Percentiles rank a stretch among this genome's conserved stretches.
Conservation (phyloP, 2,797 vertebrate genomes). For the Eleutherodactylus coqui region DNA sequence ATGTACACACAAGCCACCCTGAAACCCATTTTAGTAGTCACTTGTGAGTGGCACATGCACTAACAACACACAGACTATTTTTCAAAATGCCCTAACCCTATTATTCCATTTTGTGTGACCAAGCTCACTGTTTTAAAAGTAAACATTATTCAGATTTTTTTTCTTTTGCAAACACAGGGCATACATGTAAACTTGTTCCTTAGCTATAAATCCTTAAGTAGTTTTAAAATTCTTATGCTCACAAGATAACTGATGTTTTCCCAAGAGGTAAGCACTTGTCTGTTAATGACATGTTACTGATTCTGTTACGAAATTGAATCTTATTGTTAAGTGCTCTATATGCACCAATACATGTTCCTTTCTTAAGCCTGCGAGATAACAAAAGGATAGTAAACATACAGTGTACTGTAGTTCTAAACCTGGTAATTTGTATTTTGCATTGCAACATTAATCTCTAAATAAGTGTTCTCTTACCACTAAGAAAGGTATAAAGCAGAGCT, state of each 20-base stretch:
- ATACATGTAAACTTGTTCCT: slow-evolving; percentile 12
- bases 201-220: slow-evolving; percentile 45
- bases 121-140: background rate
- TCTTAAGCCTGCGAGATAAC: slow-evolving; percentile 42
- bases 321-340: slow-evolving; percentile 49
- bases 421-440: background rate
- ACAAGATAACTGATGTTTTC: slow-evolving; percentile 57
- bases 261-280: slow-evolving; percentile 42
- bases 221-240: slow-evolving; percentile 49
- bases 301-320: slow-evolving; percentile 45
- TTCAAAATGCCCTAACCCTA: no score
- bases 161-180: slow-evolving; percentile 7
- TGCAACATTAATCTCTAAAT: background rate
- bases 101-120: no score
- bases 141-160: background rate
- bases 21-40: no score
- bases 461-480: slow-evolving; percentile 9
- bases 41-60: no score
- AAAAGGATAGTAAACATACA: slow-evolving; percentile 47
- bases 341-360: slow-evolving; percentile 33
- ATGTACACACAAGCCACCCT: no score
- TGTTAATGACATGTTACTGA: slow-evolving; percentile 56
- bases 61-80: no score
- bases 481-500: background rate
- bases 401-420: slow-evolving; percentile 12